A percentile compares a stretch with the other conserved stretches of the same genome.
These are phyloP conservation scores for Mormyrops boulengeri DNA, from an alignment of 2,797 vertebrate species.

Conservation along the genomic window DNA sequence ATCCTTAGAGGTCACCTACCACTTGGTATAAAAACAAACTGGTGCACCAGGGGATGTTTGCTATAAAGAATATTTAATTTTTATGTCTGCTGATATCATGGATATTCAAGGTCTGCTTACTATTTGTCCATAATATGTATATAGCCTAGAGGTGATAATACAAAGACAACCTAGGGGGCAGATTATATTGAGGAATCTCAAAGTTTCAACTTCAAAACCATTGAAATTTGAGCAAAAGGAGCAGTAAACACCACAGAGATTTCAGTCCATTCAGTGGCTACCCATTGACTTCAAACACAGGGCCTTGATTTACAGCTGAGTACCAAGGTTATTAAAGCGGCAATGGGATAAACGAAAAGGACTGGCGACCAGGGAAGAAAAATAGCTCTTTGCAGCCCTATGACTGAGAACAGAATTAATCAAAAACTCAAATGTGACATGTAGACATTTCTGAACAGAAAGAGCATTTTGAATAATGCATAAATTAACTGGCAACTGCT, in stretches of 20 bases:
- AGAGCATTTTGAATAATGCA: slow-evolving; percentile 40
- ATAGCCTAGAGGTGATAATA: background rate
- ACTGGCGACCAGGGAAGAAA: slow-evolving; percentile 30
- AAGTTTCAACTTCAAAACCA: slow-evolving; percentile 1
- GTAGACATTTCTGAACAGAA: slow-evolving; percentile 32
- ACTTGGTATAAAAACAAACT: background rate
- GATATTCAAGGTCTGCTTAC: background rate
- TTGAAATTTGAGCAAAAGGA: slow-evolving; percentile 12
- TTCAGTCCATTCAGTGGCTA: background rate
- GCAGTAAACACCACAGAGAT: background rate
- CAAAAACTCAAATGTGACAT: slow-evolving; percentile 39
- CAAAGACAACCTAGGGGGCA: background rate
- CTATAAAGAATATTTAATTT: background rate
- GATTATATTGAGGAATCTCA: background rate
- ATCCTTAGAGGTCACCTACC: background rate
- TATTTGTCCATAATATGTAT: background rate
- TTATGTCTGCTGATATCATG: background rate
- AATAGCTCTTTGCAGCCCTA: slow-evolving; percentile 26
- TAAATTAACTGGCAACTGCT: slow-evolving; percentile 45
- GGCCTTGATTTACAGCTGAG: slow-evolving; percentile 27
- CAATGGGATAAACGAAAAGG: slow-evolving; percentile 41
- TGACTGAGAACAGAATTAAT: slow-evolving; percentile 37
- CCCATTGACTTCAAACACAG: slow-evolving; percentile 25
- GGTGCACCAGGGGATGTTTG: background rate
- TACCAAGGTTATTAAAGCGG: slow-evolving; percentile 41